A percentile compares a stretch with the other conserved stretches of the same genome.
Conservation (phyloP, 2,797 vertebrate genomes). For the Rousettus madagascariensis region DNA sequence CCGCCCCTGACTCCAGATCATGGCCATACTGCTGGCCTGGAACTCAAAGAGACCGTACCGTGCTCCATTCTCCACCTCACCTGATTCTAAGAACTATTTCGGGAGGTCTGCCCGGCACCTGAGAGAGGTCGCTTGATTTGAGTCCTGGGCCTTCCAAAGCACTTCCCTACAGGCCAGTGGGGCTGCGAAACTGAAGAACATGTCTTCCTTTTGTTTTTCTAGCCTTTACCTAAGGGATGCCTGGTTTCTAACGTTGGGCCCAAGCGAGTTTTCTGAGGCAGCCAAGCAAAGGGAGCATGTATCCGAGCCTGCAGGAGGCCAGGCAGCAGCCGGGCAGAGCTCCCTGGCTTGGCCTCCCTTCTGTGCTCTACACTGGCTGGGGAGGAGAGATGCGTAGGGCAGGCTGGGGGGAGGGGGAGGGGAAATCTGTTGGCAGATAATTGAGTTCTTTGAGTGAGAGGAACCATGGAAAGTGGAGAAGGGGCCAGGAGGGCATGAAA, state of each 20-base stretch:
- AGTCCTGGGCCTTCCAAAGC: background rate
- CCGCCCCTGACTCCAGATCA: background rate
- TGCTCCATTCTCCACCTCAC: no score
- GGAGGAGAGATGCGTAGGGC: background rate
- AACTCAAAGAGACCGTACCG: background rate
- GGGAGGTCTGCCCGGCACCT: background rate
- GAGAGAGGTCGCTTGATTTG: background rate
- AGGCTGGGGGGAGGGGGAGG: background rate
- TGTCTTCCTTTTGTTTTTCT: background rate
- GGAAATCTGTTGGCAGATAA: constrained; percentile 49
- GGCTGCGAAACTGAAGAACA: background rate
- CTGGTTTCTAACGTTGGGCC: background rate
- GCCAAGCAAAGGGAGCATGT: background rate
- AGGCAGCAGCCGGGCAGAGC: background rate
- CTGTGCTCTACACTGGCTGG: background rate
- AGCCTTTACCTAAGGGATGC: background rate
- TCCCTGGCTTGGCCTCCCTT: background rate
- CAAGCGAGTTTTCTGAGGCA: background rate
- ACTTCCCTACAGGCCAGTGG: background rate
- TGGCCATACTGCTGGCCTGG: background rate
- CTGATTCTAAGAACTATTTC: background rate
- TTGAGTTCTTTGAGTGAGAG: constrained; percentile 72
- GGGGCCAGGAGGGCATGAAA: constrained; percentile 55
- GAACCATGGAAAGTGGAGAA: constrained; percentile 55
- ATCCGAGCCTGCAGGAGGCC: background rate